Conservation (phyloP, 2,888 invertebrate species). For the Harpalus rubripes region DNA sequence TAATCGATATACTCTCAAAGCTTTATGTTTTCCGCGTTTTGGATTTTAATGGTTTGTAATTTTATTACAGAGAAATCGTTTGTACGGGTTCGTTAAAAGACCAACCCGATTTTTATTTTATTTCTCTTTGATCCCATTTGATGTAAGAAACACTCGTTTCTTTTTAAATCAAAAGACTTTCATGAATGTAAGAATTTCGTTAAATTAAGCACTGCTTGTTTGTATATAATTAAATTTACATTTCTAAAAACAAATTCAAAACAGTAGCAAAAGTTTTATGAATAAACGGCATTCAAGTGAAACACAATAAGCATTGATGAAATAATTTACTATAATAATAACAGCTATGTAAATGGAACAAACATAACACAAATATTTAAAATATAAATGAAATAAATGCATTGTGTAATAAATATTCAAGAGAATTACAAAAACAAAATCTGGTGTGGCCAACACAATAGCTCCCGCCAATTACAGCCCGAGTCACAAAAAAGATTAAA, state of each 20-base stretch:
- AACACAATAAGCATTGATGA: no score
- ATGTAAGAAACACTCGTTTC: conserved; percentile 15
- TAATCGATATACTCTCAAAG: background rate
- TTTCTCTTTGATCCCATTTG: conserved; percentile 23
- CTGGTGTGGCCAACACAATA: no score
- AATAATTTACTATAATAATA: no score
- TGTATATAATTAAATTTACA: background rate
- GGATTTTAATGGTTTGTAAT: conserved; percentile 8
- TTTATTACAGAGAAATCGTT: conserved; percentile 10
- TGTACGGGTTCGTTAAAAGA: conserved; percentile 11
- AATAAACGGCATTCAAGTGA: background rate
- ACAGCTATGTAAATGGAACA: no score
- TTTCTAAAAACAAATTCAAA: background rate
- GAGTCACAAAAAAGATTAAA: no score
- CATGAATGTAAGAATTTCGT: conserved; percentile 12
- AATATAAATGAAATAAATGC: no score
- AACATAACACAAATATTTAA: no score
- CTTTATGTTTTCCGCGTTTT: conserved; percentile 6
- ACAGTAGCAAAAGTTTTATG: background rate
- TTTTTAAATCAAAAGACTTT: background rate
- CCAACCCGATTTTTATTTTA: conserved; percentile 21
- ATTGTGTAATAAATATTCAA: no score
- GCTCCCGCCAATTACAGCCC: no score
- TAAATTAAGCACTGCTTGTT: background rate
- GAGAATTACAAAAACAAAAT: no score